phyloP scores from a whole-genome alignment of 2,113 vertebrate species.

The Triplophysa rosa region DNA sequence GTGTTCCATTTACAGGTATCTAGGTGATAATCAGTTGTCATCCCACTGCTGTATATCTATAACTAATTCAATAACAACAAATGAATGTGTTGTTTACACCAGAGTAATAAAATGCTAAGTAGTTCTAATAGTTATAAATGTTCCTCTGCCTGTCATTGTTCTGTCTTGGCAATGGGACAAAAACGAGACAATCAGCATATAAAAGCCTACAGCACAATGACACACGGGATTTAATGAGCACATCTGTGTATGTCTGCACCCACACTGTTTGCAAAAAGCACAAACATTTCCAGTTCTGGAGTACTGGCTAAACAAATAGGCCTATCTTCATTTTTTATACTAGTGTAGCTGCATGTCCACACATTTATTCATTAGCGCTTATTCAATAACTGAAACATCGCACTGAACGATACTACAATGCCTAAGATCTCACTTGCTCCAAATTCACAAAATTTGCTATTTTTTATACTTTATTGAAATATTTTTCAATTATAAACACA shows the following conservation, averaged over 20 bases:
- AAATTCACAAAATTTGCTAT: too few species aligned
- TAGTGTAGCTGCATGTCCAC: too few species aligned
- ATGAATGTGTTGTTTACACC: background rate
- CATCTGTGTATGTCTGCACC: constrained; percentile 7
- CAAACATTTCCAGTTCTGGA: background rate
- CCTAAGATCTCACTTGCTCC: too few species aligned
- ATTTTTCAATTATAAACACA: too few species aligned
- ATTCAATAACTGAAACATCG: too few species aligned
- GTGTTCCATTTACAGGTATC: background rate
- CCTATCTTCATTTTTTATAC: too few species aligned
- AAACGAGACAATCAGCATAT: constrained; percentile 9
- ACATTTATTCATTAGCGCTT: too few species aligned
- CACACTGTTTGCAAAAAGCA: constrained; percentile 11
- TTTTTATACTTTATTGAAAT: too few species aligned
- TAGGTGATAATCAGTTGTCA: constrained; percentile 1
- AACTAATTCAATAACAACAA: background rate
- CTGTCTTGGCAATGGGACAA: constrained; percentile 7
- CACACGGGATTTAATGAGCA: constrained; percentile 29
- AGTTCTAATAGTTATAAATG: background rate
- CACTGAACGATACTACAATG: too few species aligned
- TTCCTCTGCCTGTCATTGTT: background rate
- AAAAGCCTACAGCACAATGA: constrained; percentile 18
- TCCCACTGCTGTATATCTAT: background rate
- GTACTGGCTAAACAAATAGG: too few species aligned
- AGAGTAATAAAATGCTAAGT: background rate